Evolutionary conservation across 1,140 invertebrate genomes (phyloP), one percentile per base, ranked within the genome.

Genomic region (Procambarus clarkii): DNA sequence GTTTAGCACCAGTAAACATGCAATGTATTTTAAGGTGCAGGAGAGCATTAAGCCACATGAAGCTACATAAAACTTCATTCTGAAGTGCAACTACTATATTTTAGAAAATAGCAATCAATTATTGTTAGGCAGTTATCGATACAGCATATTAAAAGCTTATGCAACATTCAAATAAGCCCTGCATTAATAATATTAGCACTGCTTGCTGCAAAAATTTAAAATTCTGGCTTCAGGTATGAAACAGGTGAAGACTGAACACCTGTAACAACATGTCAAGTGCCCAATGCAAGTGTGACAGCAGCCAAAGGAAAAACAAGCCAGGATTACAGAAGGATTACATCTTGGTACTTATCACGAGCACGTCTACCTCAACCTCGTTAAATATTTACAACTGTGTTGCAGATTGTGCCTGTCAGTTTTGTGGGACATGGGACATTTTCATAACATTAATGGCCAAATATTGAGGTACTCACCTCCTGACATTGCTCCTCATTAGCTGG

Each of bases 21-120:
- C 89, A 91, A 58, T 18, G 45, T 71, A 88, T 85, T 50, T 69
- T 76, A n/a, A 46, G 58, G 89, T 91, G 82, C 89, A 91, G 77
- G 81, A 91, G 64, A 85, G 89, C 81, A 82, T 58, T 91, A 82
- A 91, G 89, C 89, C 89, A 91, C 83, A 91, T 83, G 80, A 91
- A 91, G 89, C 89, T 91, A 91, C 89, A 91, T 79, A 91, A 91
- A 91, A 90, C 54, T 85, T 64, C 79, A 44, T 8, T 69, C 74
- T 76, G 45, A 91, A 78, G 74, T 86, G 13, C 89, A 91, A 50
- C 89, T 77, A 80, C 89, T 85, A 71, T 71, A 85, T 60, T 48
- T 82, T 15, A 90, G 71, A 78, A 86, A 83, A 84, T 86, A 54
- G 76, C 74, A 78, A 91, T 71, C 82, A 79, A 46, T 71, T 78